Percentiles rank a stretch among this genome's conserved stretches.
phyloP scores from a whole-genome alignment of 2,888 invertebrate genomes.

The Cosmorhoe ocellata region DNA sequence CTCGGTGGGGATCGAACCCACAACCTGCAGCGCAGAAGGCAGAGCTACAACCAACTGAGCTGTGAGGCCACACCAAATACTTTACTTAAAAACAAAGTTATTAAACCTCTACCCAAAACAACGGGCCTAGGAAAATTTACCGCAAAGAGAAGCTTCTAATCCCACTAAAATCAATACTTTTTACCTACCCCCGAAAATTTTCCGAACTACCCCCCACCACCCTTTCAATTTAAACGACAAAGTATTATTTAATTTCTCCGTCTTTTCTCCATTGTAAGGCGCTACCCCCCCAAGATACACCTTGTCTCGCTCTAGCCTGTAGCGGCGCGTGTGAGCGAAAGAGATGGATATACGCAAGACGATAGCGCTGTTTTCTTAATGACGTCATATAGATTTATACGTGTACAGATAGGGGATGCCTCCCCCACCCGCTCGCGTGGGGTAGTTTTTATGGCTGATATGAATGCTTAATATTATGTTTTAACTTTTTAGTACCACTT shows the following conservation, averaged over 20 bases:
- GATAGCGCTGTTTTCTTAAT: slow-evolving; percentile 76
- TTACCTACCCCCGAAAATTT: slow-evolving; percentile 74
- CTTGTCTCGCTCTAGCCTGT: slow-evolving; percentile 47
- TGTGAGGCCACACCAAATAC: no score
- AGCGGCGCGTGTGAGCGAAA: slow-evolving; percentile 50
- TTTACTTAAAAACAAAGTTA: no score
- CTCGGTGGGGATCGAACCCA: no score
- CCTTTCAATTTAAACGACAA: slow-evolving; percentile 80
- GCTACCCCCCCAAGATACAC: slow-evolving; percentile 62
- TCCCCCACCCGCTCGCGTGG: slow-evolving; percentile 50
- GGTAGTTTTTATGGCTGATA: slow-evolving; percentile 58
- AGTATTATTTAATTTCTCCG: slow-evolving; percentile 81
- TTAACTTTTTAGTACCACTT: slow-evolving; percentile 14
- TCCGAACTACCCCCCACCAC: slow-evolving; percentile 62
- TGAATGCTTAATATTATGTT: slow-evolving; percentile 25
- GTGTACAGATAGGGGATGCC: slow-evolving; percentile 56
- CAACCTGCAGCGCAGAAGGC: no score
- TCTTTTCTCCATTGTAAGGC: slow-evolving; percentile 80
- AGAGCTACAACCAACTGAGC: no score
- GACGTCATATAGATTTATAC: slow-evolving; percentile 81
- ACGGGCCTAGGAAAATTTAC: slow-evolving; percentile 47
- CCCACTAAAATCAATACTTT: slow-evolving; percentile 79
- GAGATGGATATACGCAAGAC: slow-evolving; percentile 70
- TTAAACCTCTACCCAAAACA: no score
- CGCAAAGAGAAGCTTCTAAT: slow-evolving; percentile 56